phyloP scores from a whole-genome alignment of 1,140 invertebrate genomes.

The Eriocheir sinensis region DNA sequence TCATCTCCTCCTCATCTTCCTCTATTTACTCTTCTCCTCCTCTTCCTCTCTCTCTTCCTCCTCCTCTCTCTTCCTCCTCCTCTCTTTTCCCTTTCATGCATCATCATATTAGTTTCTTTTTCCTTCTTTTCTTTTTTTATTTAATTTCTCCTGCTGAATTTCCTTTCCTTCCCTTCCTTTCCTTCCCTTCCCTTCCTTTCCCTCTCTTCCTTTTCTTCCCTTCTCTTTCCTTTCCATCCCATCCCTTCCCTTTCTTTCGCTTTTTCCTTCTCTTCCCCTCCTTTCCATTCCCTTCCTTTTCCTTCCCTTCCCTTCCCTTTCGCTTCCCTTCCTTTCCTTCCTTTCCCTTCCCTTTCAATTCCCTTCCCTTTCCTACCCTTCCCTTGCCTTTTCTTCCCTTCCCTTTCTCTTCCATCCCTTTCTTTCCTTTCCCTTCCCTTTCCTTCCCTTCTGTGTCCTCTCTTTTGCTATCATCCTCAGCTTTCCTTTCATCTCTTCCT shows the following conservation, averaged over 20 bases:
- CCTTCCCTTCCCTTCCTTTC: background rate
- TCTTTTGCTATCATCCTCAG: too few relatives aligned
- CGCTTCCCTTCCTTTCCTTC: background rate
- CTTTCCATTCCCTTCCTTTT: background rate
- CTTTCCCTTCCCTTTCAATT: too few relatives aligned
- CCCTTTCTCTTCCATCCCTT: too few relatives aligned
- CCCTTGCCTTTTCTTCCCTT: too few relatives aligned
- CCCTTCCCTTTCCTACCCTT: too few relatives aligned
- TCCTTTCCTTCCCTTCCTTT: background rate
- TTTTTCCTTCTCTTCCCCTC: background rate
- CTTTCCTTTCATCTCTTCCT: too few relatives aligned
- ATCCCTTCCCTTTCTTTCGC: background rate
- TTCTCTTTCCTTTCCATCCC: background rate
- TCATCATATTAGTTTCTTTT: too few relatives aligned
- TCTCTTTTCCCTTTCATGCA: background rate
- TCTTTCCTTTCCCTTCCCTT: too few relatives aligned
- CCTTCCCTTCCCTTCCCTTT: background rate
- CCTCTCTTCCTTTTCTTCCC: too few relatives aligned
- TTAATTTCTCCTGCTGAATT: background rate
- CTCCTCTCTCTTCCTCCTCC: background rate
- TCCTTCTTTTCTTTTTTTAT: too few relatives aligned
- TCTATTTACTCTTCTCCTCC: background rate
- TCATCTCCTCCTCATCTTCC: background rate
- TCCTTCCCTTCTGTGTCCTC: too few relatives aligned
- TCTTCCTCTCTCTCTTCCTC: slow-evolving; percentile 34